Evolutionary conservation across 2,888 invertebrate genomes (phyloP), one percentile per base, ranked within the genome.

Genomic region (Campoplex nolae): DNA sequence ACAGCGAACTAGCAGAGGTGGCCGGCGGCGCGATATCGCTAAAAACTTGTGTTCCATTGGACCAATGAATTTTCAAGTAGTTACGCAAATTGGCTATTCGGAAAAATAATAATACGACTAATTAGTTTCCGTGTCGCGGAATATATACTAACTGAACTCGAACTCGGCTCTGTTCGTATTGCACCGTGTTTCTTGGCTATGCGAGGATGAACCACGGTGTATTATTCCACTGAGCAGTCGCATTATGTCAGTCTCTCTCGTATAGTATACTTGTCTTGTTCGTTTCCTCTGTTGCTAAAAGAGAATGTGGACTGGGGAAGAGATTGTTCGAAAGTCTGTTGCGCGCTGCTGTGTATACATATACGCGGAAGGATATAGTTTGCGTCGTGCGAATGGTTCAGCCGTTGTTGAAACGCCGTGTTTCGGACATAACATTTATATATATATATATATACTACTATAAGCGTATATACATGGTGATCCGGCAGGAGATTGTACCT

Each of bases 401-500:
- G 42, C 67, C 51, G 51, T 67, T 68, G 38, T 38, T 70, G 45
- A 56, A 80, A 71, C 68, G 58, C 51, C 28, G 74, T 74, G 51
- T n/a, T 38, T 65, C 73, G 78, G 70, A 45, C 56, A 42, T 68
- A 48, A 54, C 58, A 28, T 58, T 58, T 78, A 42, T 68, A 54
- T 42, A 23, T 23, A 23, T 23, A 23, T 23, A 23, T 23, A 23
- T 23, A 23, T 23, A 23, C 23, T 0, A 23, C 23, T 23, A 45
- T 45, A 65, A 48, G 42, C n/a, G 68, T 68, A 51, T 51, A 67
- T 51, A 67, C 18, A 74, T 51, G 85, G 68, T 78, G 82, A 87
- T 54, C 74, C 65, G 51, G 56, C 32, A 28, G 48, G 68, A 71
- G 65, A 42, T 65, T 62, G 65, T 79, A 68, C n/a, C 45, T 45